A percentile compares a stretch with the other conserved stretches of the same genome.
These are phyloP conservation scores for Ectemnius lituratus DNA, from an alignment of 2,888 invertebrate species.

Conservation along the genomic window DNA sequence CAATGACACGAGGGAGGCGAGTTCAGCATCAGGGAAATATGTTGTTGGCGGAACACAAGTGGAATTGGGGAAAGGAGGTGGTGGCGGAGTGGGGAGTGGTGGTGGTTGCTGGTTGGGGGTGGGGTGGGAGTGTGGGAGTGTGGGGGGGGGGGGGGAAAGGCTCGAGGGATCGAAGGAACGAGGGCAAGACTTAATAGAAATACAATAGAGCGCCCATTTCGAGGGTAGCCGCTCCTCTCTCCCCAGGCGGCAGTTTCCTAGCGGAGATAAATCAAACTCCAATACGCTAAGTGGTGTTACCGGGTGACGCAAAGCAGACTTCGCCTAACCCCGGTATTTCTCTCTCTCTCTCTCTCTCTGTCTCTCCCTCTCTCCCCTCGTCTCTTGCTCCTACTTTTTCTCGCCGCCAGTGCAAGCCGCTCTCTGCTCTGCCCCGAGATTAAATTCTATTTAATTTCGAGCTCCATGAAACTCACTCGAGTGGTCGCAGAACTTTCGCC, in stretches of 20 bases:
- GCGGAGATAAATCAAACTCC: constrained; percentile 77
- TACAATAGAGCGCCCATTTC: constrained; percentile 70
- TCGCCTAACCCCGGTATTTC: constrained; percentile 6
- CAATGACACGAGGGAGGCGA: too few relatives aligned
- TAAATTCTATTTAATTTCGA: constrained; percentile 76
- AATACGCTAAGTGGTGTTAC: constrained; percentile 77
- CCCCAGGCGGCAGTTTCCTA: constrained; percentile 72
- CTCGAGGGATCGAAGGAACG: constrained; percentile 46
- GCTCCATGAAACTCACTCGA: constrained; percentile 52
- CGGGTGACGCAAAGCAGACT: constrained; percentile 76
- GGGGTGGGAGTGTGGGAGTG: too few relatives aligned
- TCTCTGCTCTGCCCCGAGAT: constrained; percentile 61
- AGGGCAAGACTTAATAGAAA: constrained; percentile 71
- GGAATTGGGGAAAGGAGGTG: constrained; percentile 36
- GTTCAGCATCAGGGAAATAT: neutral
- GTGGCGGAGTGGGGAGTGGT: too few relatives aligned
- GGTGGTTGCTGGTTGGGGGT: too few relatives aligned
- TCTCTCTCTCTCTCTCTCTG: too few relatives aligned
- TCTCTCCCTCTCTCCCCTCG: too few relatives aligned
- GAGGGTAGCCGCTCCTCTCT: constrained; percentile 66
- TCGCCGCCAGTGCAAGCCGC: constrained; percentile 27
- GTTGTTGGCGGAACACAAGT: constrained; percentile 25
- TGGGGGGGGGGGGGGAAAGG: too few relatives aligned
- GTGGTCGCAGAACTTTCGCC: neutral
- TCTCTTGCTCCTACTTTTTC: too few relatives aligned